Conservation (phyloP, 1,140 invertebrate genomes). For the Scaptomyza graminum region DNA sequence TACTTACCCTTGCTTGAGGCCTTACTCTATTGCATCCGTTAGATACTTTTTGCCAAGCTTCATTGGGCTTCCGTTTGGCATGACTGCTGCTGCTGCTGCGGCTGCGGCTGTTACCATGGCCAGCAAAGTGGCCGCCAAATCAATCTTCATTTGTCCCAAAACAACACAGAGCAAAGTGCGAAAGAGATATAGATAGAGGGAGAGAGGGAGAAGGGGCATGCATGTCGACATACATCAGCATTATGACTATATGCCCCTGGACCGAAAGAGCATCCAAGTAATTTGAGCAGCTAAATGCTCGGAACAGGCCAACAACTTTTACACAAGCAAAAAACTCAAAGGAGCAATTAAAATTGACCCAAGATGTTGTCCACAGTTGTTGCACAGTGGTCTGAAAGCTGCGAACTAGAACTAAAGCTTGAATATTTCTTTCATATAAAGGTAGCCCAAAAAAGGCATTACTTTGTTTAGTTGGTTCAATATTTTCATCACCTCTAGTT, state of each 20-base stretch:
- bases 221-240: constrained; percentile 36
- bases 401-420: too few species aligned
- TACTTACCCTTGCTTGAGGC: neutral
- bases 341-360: constrained; percentile 75
- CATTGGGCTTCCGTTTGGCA: constrained; percentile 8
- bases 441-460: too few species aligned
- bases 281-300: constrained; percentile 44
- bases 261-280: constrained; percentile 32
- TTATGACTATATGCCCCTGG: constrained; percentile 34
- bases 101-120: constrained; percentile 6
- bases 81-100: neutral
- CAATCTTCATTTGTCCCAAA: constrained; percentile 42
- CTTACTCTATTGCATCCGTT: constrained; percentile 32
- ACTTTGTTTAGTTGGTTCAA: too few species aligned
- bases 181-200: neutral
- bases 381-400: constrained; percentile 23
- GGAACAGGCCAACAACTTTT: constrained; percentile 25
- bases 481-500: neutral
- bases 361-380: constrained; percentile 49
- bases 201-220: neutral
- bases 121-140: constrained; percentile 23
- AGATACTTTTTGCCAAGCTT: constrained; percentile 30
- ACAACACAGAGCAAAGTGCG: neutral
- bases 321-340: constrained; percentile 10
- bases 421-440: too few species aligned